Conservation (phyloP, 1,140 invertebrate genomes). For the Marisa cornuarietis region DNA sequence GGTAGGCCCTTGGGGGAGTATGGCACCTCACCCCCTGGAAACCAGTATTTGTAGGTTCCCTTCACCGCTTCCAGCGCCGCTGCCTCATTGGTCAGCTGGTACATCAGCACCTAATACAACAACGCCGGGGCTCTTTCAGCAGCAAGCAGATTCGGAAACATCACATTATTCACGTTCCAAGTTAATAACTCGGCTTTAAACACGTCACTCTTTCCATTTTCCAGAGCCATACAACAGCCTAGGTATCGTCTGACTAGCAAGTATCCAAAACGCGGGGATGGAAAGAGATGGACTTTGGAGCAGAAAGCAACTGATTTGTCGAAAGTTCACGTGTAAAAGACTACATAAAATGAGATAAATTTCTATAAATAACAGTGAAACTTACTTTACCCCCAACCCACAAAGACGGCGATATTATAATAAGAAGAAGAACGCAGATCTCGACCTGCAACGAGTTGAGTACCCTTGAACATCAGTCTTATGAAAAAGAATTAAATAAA, state of each 20-base stretch:
- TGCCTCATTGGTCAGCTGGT: slow-evolving; percentile 38
- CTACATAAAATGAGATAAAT: no score
- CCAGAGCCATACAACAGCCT: no score
- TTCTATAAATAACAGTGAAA: no score
- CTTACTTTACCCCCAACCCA: no score
- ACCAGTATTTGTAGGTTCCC: slow-evolving; percentile 34
- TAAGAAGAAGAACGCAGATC: background rate
- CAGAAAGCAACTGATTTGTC: no score
- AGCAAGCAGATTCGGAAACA: background rate
- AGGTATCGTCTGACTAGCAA: no score
- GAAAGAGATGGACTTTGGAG: no score
- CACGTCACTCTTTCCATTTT: no score
- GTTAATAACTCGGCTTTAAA: no score
- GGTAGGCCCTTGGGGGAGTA: slow-evolving; percentile 55
- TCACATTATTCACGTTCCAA: background rate
- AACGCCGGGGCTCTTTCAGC: background rate
- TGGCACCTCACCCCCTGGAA: slow-evolving; percentile 41
- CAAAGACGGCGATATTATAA: background rate
- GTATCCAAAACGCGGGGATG: no score
- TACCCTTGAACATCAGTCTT: background rate
- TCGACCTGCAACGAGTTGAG: background rate
- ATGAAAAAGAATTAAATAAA: background rate
- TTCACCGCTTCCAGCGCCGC: slow-evolving; percentile 36
- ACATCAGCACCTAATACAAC: slow-evolving; percentile 39
- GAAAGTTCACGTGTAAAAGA: no score